Base-by-base conservation (phyloP, 2,888 invertebrate genomes). In the Lasioglossum figueresi region DNA sequence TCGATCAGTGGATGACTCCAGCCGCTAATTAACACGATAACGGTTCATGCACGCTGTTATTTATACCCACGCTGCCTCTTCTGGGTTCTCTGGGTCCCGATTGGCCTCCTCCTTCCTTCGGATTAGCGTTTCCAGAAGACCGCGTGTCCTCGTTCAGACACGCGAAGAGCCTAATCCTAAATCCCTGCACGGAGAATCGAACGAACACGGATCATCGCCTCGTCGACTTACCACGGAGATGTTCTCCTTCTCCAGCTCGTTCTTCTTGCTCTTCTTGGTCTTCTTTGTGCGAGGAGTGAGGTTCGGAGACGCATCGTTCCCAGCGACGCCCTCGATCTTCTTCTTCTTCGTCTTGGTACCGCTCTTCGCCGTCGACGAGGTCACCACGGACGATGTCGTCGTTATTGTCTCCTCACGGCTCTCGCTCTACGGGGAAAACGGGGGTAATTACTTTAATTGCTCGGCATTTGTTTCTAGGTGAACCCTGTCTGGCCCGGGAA, bases 171-270 rank as follows among this genome's bases (percentile, higher is more conserved):
- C 63, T 63, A 63, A 66, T 66, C 34, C 6, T 66, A 34, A 34
- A 66, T 34, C 5, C 27, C 73, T 74, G 37, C 31, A 63, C 34
- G 34, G n/a, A 63, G 70, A 78, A 74, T 40, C 14, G 34, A 75
- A 74, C 1, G 52, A 70, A 78, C 68, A n/a, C 74, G 23, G 16
- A 31, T 27, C n/a, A 43, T 23, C 43, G 23, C 8, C 23, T 43
- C 27, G 34, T 27, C 45, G 56, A 90, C 96, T 96, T 95, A 97
- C 97, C 95, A 97, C 96, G 88, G 97, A 97, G 93, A 97, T 96
- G 92, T 96, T 97, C 93, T 97, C 96, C 94, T 96, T 96, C 91
- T 96, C 96, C 85, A 95, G 95, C 88, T 96, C 96, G 88, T 93
- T 95, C 92, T 96, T 97, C 94, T 96, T 96, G 76, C 96, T 96